Conservation (phyloP, 2,888 invertebrate genomes). For the Neoascia interrupta region DNA sequence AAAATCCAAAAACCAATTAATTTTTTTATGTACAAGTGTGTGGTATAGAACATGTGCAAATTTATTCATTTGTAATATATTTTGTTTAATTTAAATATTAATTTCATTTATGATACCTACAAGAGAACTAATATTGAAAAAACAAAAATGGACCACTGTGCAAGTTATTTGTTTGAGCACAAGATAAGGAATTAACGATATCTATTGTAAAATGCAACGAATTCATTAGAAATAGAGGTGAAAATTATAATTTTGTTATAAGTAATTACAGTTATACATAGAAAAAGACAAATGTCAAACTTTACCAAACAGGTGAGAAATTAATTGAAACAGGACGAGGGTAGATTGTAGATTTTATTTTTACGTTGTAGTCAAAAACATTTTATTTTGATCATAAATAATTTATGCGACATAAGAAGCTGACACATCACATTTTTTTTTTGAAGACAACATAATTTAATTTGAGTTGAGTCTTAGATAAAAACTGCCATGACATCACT, state of each 20-base stretch:
- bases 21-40: no score
- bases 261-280: not conserved
- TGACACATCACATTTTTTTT: no score
- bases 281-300: not conserved
- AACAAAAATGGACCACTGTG: constrained; percentile 66
- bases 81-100: constrained; percentile 77
- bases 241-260: constrained; percentile 1
- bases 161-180: constrained; percentile 60
- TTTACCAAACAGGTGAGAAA: not conserved
- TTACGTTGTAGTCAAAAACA: no score
- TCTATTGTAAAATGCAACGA: constrained; percentile 57
- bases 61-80: not conserved
- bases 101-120: constrained; percentile 69
- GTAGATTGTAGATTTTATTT: no score
- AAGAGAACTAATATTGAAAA: constrained; percentile 1
- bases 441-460: no score
- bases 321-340: no score
- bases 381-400: no score
- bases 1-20: not conserved
- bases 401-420: no score
- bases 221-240: constrained; percentile 51
- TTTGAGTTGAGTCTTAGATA: no score
- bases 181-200: constrained; percentile 43
- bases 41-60: not conserved
- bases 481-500: no score